phyloP scores from a whole-genome alignment of 2,113 vertebrate species.

The Lipophrys pholis region DNA sequence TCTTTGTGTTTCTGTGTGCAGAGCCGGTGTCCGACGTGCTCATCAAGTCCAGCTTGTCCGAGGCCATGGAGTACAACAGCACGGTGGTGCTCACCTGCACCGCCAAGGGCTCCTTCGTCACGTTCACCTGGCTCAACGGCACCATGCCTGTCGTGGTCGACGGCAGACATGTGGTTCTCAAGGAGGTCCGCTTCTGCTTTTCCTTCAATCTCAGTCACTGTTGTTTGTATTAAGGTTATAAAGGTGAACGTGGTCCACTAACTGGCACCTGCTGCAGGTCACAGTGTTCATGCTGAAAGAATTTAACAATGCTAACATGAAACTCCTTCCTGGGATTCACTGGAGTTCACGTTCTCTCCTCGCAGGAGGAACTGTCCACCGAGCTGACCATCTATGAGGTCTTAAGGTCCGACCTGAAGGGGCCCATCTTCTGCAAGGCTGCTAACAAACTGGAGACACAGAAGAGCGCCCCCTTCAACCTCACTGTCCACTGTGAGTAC shows the following conservation, averaged over 20 bases:
- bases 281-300: too few species aligned
- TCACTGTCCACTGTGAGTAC: slow-evolving; percentile 78
- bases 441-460: slow-evolving; percentile 49
- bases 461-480: slow-evolving; percentile 65
- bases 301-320: too few species aligned
- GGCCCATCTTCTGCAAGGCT: slow-evolving; percentile 68
- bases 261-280: too few species aligned
- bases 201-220: neutral
- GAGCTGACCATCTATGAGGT: slow-evolving; percentile 58
- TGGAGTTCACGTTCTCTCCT: too few species aligned
- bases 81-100: slow-evolving; percentile 75
- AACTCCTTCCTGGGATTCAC: too few species aligned
- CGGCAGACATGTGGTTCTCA: neutral
- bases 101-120: slow-evolving; percentile 71
- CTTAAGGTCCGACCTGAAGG: slow-evolving; percentile 56
- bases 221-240: neutral
- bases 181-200: neutral
- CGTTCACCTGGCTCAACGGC: slow-evolving; percentile 71
- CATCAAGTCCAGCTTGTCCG: slow-evolving; percentile 41
- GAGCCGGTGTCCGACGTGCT: slow-evolving; percentile 63
- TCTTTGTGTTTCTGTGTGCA: slow-evolving; percentile 30
- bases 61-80: slow-evolving; percentile 71
- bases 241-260: too few species aligned
- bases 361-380: slow-evolving; percentile 11
- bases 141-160: slow-evolving; percentile 6